A percentile compares a stretch with the other conserved stretches of the same genome.
Conservation (phyloP, 2,888 invertebrate species). For the Criorhina ranunculi region DNA sequence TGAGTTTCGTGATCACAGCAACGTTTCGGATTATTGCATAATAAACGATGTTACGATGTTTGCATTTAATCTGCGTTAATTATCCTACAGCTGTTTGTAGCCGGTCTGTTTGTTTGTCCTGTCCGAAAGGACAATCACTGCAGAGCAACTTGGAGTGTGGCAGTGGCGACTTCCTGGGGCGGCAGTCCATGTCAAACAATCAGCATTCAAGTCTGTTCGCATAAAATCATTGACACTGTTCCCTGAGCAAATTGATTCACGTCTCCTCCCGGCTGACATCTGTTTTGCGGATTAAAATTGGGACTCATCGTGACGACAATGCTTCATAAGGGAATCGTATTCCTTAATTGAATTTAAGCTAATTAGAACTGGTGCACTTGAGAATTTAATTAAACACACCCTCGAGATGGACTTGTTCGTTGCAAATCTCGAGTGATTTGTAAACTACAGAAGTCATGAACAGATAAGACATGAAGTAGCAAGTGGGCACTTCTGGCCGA, state of each 20-base stretch:
- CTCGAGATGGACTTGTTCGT: constrained; percentile 62
- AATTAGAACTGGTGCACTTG: constrained; percentile 63
- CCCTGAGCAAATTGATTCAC: constrained; percentile 24
- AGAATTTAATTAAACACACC: constrained; percentile 72
- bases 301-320: constrained; percentile 34
- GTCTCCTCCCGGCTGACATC: constrained; percentile 30
- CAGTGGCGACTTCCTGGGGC: constrained; percentile 76
- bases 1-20: constrained; percentile 65
- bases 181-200: constrained; percentile 26
- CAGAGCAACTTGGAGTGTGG: constrained; percentile 22
- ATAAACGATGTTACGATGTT: constrained; percentile 76
- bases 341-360: constrained; percentile 57
- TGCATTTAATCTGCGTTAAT: constrained; percentile 75
- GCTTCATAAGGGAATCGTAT: constrained; percentile 36
- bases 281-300: constrained; percentile 39
- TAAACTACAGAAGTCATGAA: constrained; percentile 74
- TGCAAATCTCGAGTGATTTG: constrained; percentile 63
- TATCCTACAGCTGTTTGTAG: constrained; percentile 69
- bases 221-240: background rate
- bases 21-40: constrained; percentile 71
- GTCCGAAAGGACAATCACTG: constrained; percentile 38
- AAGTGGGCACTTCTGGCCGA: constrained; percentile 67
- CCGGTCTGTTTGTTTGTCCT: constrained; percentile 39
- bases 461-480: constrained; percentile 73
- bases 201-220: constrained; percentile 9